Evolutionary conservation across 2,113 vertebrate genomes (phyloP), one percentile per base, ranked within the genome.

Genomic region (Callopanchax toddi): DNA sequence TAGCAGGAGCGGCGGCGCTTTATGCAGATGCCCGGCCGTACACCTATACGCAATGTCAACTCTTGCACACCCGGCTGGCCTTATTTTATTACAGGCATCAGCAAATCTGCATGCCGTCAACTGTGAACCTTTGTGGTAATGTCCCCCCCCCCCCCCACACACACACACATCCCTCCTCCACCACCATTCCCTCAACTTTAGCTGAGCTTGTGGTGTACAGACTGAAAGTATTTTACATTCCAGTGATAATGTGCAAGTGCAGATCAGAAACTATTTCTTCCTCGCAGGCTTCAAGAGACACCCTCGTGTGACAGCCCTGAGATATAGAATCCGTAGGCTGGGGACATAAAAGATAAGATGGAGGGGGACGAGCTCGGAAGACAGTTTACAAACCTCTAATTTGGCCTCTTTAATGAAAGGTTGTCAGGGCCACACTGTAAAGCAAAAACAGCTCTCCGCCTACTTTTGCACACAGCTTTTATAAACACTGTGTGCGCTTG

Each of bases 1-100:
- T 66, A 70, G 78, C 86, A 80, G 81, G 62, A 74, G 81, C 73
- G 59, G 56, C 69, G 74, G 58, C 75, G 76, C 64, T 81, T 78
- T 78, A 84, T 89, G 85, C 87, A 83, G 70, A 81, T 87, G 76
- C 75, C 83, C 74, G 74, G 57, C 71, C 61, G n/a, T 77, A 80
- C 86, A 84, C 84, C 86, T 87, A 79, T 72, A 88, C 54, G 82
- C 85, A 84, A 82, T 89, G 87, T 89, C 86, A 88, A 87, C 85
- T 87, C 79, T 46, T 80, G 61, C 79, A 88, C 85, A 86, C 77
- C 66, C 84, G 71, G 74, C 68, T 87, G 81, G 84, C 81, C 81
- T 71, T 80, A 75, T 81, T 89, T 89, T 87, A 87, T 91, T 89
- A 82, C 67, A 83, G 82, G 69, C 82, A 78, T 91, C 87, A 89